Percentiles rank a stretch among this genome's conserved stretches.
Evolutionary conservation across 2,797 vertebrate genomes (phyloP).

Genomic region (Artibeus jamaicensis): DNA sequence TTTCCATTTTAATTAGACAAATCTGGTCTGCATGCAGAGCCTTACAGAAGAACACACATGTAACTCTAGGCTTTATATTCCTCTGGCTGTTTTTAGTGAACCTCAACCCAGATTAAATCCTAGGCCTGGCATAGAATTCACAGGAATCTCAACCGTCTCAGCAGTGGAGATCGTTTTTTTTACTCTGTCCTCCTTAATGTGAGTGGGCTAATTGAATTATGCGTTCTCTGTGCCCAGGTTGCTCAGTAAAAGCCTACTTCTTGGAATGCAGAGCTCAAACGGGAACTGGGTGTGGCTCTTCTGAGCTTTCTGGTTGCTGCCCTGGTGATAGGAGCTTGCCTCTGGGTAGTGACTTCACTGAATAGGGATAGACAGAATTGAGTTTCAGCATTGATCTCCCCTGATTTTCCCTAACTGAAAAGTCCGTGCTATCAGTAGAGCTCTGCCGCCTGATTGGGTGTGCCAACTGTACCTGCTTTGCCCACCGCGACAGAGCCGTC

Average conservation of each 20-base stretch:
- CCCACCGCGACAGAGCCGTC: neutral
- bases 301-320: neutral
- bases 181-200: neutral
- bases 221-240: neutral
- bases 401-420: neutral
- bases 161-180: neutral
- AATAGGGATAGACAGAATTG: neutral
- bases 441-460: neutral
- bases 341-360: neutral
- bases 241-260: neutral
- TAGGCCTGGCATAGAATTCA: neutral
- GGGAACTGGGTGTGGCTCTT: neutral
- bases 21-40: neutral
- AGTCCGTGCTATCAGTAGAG: neutral
- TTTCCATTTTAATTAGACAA: neutral
- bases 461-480: neutral
- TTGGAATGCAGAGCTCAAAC: neutral
- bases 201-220: neutral
- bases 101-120: neutral
- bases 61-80: neutral
- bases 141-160: neutral
- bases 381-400: neutral
- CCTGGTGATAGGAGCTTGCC: neutral
- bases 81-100: neutral
- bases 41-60: neutral